A percentile compares a stretch with the other conserved stretches of the same genome.
phyloP scores from a whole-genome alignment of 2,888 invertebrate species.

The Steromphala cineraria region DNA sequence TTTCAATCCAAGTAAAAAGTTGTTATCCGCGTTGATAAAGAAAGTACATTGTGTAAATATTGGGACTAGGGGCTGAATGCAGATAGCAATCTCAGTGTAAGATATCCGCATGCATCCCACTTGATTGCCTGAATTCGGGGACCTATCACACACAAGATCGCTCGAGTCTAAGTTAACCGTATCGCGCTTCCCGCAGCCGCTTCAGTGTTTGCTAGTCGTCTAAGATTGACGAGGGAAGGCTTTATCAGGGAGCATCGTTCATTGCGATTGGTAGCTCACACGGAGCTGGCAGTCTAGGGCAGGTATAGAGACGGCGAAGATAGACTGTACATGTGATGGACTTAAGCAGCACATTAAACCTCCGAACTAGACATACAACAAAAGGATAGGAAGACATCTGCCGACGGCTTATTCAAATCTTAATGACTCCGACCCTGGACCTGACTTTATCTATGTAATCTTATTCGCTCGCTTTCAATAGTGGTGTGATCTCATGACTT shows the following conservation, averaged over 20 bases:
- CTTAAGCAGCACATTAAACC: not conserved
- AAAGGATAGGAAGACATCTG: not conserved
- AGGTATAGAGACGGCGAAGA: not conserved
- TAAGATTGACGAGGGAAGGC: not conserved
- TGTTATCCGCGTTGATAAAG: no score
- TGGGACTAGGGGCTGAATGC: no score
- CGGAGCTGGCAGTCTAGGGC: not conserved
- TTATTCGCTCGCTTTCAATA: not conserved
- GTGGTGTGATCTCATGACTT: not conserved
- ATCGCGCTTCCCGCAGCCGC: not conserved
- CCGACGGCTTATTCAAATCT: not conserved
- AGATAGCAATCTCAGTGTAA: no score
- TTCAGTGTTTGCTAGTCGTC: not conserved
- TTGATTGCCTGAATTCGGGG: no score
- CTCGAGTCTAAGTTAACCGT: not conserved
- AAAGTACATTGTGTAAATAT: no score
- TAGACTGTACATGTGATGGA: not conserved
- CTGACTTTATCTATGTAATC: constrained; percentile 2
- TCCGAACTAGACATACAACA: not conserved
- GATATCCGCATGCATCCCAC: no score
- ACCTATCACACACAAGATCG: not conserved
- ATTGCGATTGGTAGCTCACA: not conserved
- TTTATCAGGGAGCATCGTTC: not conserved
- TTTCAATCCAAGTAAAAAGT: no score
- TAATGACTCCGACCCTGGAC: not conserved